Percentiles rank a stretch among this genome's conserved stretches.
phyloP scores from a whole-genome alignment of 2,888 invertebrate genomes.

The Zootermopsis nevadensis region DNA sequence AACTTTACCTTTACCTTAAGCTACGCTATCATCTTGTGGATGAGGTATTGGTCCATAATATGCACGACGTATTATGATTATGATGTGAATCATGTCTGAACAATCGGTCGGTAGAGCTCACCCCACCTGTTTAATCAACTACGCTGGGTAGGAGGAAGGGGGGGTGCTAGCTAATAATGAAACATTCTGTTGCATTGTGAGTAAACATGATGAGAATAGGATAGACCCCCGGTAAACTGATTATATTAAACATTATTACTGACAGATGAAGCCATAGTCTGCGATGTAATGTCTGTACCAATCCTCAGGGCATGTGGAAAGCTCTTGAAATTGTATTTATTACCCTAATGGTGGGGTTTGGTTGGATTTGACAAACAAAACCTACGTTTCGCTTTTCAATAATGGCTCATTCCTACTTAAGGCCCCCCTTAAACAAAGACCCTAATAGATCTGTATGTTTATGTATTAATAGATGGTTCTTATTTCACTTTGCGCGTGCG shows the following conservation, averaged over 20 bases:
- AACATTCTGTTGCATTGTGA: slow-evolving; percentile 35
- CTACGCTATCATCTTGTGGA: background rate
- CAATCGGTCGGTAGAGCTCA: background rate
- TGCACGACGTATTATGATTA: background rate
- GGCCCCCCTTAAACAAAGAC: background rate
- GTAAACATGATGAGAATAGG: slow-evolving; percentile 30
- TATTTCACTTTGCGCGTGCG: background rate
- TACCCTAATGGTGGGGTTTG: slow-evolving; percentile 19
- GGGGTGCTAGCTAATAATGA: slow-evolving; percentile 30
- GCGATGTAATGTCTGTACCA: background rate
- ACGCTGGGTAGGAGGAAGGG: background rate
- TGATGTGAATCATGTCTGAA: slow-evolving; percentile 8
- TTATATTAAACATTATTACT: slow-evolving; percentile 42
- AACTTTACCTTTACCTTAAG: no score
- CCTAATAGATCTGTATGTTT: background rate
- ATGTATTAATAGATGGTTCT: background rate
- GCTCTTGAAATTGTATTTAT: slow-evolving; percentile 30
- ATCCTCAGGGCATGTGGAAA: slow-evolving; percentile 12
- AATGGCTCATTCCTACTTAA: background rate
- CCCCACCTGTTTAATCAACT: slow-evolving; percentile 23
- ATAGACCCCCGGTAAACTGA: slow-evolving; percentile 35
- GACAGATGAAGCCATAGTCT: slow-evolving; percentile 23
- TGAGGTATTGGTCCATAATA: background rate
- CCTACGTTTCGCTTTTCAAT: background rate
- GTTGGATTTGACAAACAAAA: slow-evolving; percentile 23